Evolutionary conservation across 2,888 invertebrate genomes (phyloP).

Genomic region (Zygothrica quintamaculata): DNA sequence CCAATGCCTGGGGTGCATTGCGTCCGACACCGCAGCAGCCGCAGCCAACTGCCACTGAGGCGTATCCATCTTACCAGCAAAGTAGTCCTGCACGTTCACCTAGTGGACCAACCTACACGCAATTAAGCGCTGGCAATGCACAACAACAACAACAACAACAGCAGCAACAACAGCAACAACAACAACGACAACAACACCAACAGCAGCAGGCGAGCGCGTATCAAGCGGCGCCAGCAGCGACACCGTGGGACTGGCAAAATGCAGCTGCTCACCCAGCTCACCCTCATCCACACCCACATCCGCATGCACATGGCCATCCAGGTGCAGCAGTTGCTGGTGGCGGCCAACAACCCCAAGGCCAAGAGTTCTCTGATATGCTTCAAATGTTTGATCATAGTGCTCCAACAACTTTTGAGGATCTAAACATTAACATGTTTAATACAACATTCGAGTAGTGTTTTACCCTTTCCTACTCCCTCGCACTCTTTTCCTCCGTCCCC

Average conservation of each 20-base stretch:
- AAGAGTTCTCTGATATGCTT: conserved; percentile 95
- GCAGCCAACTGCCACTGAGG: conserved; percentile 88
- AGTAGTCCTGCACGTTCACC: conserved; percentile 93
- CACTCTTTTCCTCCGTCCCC: neutral
- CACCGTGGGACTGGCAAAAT: conserved; percentile 90
- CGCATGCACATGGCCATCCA: conserved; percentile 81
- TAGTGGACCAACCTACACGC: conserved; percentile 93
- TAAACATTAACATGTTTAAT: conserved; percentile 95
- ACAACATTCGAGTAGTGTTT: conserved; percentile 88
- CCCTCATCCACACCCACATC: conserved; percentile 81
- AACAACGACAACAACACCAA: conserved; percentile 50
- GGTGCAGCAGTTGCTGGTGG: conserved; percentile 85
- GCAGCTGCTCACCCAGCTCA: conserved; percentile 82
- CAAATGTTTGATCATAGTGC: conserved; percentile 95
- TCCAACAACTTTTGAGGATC: conserved; percentile 93
- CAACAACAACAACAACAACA: conserved; percentile 84
- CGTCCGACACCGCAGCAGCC: conserved; percentile 78
- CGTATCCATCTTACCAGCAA: conserved; percentile 88
- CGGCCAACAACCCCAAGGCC: conserved; percentile 87
- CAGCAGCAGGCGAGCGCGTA: conserved; percentile 85
- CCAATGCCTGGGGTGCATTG: conserved; percentile 83
- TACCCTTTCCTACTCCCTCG: neutral
- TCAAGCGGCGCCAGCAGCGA: conserved; percentile 78
- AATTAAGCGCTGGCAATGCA: conserved; percentile 89
- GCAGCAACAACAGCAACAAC: conserved; percentile 82